Base-by-base conservation (phyloP, 2,888 invertebrate genomes). In the Pseudoips prasinana region DNA sequence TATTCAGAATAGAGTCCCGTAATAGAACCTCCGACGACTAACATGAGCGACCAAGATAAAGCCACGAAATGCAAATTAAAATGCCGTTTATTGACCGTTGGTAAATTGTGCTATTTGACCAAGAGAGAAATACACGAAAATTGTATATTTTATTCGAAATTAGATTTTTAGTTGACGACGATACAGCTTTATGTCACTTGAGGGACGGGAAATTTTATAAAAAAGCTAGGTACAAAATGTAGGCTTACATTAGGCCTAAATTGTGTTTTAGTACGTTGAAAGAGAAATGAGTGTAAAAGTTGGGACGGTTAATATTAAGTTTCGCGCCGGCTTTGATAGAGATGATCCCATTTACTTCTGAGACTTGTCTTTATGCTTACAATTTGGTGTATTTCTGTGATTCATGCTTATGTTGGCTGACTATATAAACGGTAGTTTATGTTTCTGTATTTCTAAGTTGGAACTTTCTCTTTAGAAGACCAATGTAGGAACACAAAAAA, bases 81-180 rank as follows among this genome's bases (percentile, higher is more conserved):
- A 67, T 61, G 66, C 67, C 70, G 59, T 77, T 79, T 79, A 78
- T 74, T 69, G 71, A 68, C 72, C 71, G 61, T 73, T 71, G 70
- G 52, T 51, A 50, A 45, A 61, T 71, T 74, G 69, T 67, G 69
- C 65, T 68, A 57, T 62, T 58, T 46, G 44, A 51, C 54, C 56
- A 56, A 66, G 64, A 69, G 64, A 44, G 5, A 14, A 14, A 14
- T 5, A 14, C 29, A 29, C 11, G 22, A 41, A 45, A 40, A 46
- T 32, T 42, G 29, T 31, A 28, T 33, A 39, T 40, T 48, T 52
- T 52, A 8, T 7, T 9, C 22, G 17, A 34, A 51, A 43, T 43
- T 56, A 33, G 42, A 43, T 52, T 48, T 48, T 57, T 52, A 52
- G 40, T 46, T 41, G 33, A 30, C 27, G 24, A 30, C 33, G 23